phyloP scores from a whole-genome alignment of 2,113 vertebrate genomes.

The Oreochromis niloticus region DNA sequence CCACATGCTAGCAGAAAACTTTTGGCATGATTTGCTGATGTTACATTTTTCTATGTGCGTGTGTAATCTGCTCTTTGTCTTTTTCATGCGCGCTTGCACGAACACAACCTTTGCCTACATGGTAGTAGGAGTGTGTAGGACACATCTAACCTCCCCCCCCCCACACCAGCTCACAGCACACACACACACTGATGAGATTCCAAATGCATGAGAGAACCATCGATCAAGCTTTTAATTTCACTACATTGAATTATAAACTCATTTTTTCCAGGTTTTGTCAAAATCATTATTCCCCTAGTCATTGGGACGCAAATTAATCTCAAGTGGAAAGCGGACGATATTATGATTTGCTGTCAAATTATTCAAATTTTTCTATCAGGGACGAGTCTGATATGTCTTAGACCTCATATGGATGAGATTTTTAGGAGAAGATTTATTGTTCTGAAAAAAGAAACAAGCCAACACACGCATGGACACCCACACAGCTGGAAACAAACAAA shows the following conservation, averaged over 20 bases:
- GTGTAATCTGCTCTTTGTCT: not conserved
- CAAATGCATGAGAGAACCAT: not conserved
- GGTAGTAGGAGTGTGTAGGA: not conserved
- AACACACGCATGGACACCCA: not conserved
- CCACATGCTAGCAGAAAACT: not conserved
- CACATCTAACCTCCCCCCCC: not conserved
- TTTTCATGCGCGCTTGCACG: not conserved
- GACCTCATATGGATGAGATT: not conserved
- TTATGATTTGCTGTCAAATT: not conserved
- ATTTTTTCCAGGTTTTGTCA: not conserved
- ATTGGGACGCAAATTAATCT: slow-evolving; percentile 16
- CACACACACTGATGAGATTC: not conserved
- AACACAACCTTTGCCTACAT: slow-evolving; percentile 5
- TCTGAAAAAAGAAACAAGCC: not conserved
- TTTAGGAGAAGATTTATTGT: not conserved
- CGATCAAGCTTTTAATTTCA: slow-evolving; percentile 26
- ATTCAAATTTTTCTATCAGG: not conserved
- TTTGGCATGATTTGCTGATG: not conserved
- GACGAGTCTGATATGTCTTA: not conserved
- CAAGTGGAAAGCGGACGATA: not conserved
- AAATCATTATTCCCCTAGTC: slow-evolving; percentile 14
- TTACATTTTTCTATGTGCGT: not conserved
- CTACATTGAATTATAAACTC: not conserved
- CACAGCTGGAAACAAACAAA: not conserved
- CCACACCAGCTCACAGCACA: not conserved